phyloP scores from a whole-genome alignment of 2,113 vertebrate species.

The Gnathonemus echidnorhynchus region DNA sequence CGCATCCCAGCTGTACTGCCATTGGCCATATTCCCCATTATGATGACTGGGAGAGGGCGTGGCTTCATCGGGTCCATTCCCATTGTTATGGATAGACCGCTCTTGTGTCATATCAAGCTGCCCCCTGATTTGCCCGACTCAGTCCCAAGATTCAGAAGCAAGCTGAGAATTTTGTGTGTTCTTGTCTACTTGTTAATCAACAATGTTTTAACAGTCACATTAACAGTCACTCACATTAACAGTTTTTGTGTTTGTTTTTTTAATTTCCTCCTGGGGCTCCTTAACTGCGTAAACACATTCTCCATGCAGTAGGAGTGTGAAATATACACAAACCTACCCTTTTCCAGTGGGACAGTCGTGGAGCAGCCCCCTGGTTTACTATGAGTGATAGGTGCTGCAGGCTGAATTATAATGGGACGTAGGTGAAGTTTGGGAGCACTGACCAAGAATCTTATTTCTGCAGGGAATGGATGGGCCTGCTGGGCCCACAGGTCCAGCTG shows the following conservation, averaged over 20 bases:
- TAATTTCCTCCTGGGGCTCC: neutral
- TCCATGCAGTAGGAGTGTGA: neutral
- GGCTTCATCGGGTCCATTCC: neutral
- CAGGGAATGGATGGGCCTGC: slow-evolving; percentile 82
- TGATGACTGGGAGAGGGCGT: neutral
- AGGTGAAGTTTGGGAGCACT: neutral
- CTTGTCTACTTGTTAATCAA: slow-evolving; percentile 42
- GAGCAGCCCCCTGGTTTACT: neutral
- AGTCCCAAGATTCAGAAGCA: neutral
- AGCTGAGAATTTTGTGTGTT: neutral
- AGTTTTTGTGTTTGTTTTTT: slow-evolving; percentile 19
- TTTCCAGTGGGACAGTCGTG: neutral
- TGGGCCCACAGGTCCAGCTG: slow-evolving; percentile 87
- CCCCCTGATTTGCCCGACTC: neutral
- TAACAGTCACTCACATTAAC: slow-evolving; percentile 67
- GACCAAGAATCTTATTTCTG: neutral
- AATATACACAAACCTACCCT: neutral
- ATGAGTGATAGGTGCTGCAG: neutral
- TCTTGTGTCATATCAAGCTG: neutral
- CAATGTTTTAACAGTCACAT: slow-evolving; percentile 36
- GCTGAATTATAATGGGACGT: neutral
- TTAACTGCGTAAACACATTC: neutral
- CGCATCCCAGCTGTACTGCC: slow-evolving; percentile 49
- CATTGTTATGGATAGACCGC: neutral
- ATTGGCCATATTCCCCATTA: neutral